These are phyloP conservation scores for Heliconius nattereri DNA, from an alignment of 1,140 invertebrate genomes.

Conservation along the genomic window DNA sequence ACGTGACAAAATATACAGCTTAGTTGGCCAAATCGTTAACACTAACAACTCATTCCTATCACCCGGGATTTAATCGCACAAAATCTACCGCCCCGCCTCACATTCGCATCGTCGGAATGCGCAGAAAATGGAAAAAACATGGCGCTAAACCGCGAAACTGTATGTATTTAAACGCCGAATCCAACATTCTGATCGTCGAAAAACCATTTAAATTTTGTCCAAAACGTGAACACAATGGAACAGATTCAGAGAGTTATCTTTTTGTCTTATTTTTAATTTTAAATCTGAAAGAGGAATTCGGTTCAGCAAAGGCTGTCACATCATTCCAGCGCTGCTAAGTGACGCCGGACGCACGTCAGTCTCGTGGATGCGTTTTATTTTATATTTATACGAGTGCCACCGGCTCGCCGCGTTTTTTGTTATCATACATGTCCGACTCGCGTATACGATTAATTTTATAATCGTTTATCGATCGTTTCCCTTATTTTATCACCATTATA, in stretches of 20 bases:
- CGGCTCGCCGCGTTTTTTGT: conserved; percentile 72
- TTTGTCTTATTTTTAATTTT: conserved; percentile 73
- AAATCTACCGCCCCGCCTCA: conserved; percentile 70
- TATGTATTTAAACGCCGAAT: conserved; percentile 80
- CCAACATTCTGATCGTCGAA: conserved; percentile 68
- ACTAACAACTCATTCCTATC: conserved; percentile 75
- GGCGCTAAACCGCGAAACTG: conserved; percentile 79
- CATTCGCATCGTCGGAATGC: conserved; percentile 66
- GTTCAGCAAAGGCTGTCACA: conserved; percentile 78
- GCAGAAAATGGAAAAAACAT: conserved; percentile 79
- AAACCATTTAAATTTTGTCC: conserved; percentile 79
- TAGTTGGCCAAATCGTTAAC: conserved; percentile 59
- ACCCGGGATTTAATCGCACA: conserved; percentile 66
- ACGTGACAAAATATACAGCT: conserved; percentile 24
- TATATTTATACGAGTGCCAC: conserved; percentile 73
- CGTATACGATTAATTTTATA: conserved; percentile 66
- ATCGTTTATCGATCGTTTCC: conserved; percentile 46
- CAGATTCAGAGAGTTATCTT: conserved; percentile 66
- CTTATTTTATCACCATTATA: conserved; percentile 38
- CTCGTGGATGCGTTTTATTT: conserved; percentile 74
- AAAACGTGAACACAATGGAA: conserved; percentile 80
- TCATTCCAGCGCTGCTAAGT: conserved; percentile 80
- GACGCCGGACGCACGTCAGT: conserved; percentile 78
- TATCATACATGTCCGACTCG: conserved; percentile 68
- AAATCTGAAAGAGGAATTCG: conserved; percentile 76